phyloP scores from a whole-genome alignment of 2,888 invertebrate genomes.

The Rhagophthalmus giganteus region DNA sequence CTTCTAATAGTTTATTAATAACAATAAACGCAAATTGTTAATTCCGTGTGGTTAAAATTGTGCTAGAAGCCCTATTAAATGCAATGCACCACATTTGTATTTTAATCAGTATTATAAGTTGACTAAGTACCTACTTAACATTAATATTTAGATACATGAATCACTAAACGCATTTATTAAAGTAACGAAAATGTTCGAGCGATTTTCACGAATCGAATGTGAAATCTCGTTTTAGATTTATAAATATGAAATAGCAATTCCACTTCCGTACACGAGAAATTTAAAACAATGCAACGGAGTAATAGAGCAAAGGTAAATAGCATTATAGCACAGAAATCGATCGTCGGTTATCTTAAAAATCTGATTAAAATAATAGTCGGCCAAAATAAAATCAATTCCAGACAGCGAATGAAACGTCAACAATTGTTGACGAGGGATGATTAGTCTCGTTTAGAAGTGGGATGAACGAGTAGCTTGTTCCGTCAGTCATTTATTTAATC shows the following conservation, averaged over 20 bases:
- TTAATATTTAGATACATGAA: no score
- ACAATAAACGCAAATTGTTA: conserved; percentile 30
- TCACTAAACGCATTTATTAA: no score
- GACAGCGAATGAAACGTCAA: no score
- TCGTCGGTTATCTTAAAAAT: no score
- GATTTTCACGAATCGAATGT: background rate
- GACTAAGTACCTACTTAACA: no score
- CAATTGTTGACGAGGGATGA: no score
- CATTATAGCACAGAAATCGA: no score
- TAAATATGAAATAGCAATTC: background rate
- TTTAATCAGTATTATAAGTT: no score
- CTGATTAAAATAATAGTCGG: no score
- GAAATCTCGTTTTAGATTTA: background rate
- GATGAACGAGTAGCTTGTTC: no score
- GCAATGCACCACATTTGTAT: background rate
- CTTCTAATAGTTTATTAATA: conserved; percentile 36
- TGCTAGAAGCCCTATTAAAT: background rate
- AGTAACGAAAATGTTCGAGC: background rate
- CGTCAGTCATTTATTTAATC: no score
- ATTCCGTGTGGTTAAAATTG: conserved; percentile 8
- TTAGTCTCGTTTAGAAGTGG: background rate
- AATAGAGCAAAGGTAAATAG: conserved; percentile 1
- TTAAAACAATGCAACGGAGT: background rate
- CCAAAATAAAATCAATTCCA: no score
- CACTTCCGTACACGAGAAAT: background rate